Base-by-base conservation (phyloP, 1,140 invertebrate species). In the Nebria ingens region DNA sequence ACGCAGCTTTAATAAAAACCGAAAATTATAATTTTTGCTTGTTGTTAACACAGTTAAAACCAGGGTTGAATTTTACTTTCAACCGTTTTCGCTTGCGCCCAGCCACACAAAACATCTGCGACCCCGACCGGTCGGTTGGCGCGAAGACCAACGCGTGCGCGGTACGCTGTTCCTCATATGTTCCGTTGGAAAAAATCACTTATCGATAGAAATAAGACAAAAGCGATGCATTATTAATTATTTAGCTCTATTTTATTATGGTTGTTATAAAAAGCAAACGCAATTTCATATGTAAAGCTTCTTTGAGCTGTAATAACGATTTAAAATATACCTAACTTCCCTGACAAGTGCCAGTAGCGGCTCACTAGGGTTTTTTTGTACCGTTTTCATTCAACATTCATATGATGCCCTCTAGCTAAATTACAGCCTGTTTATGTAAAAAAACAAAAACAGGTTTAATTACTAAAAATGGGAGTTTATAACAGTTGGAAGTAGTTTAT, bases 71-170 rank as follows among this genome's bases (percentile, higher is more conserved):
- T 45, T 12, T 45, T 45, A 17, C 40, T 45, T 45, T 12, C 6
- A 45, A 45, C 6, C 40, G 6, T 45, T 17, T n/a, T 17, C 15
- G 17, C 40, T 45, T 4, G 15, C 40, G 40, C 40, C 40, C 40
- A 45, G 40, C 40, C 40, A 45, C 40, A 61, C 61, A 65, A 71
- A 71, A 68, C 69, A 71, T 71, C 67, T 71, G 67, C 65, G 69
- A 68, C 66, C 67, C 66, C 64, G 22, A 64, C 65, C 65, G 62
- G 64, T 62, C 64, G 61, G 53, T 71, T 71, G 69, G 69, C 69
- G 69, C 69, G 65, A 69, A 71, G 52, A 15, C 55, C 40, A 56
- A 58, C 68, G 69, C 66, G 60, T 60, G 68, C 69, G 68, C 60
- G 55, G 17, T 25, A 21, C 23, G 49, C 29, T 34, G 51, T 60